Evolutionary conservation across 2,113 vertebrate species (phyloP), one percentile per base, ranked within the genome.

Genomic region (Carettochelys insculpta): DNA sequence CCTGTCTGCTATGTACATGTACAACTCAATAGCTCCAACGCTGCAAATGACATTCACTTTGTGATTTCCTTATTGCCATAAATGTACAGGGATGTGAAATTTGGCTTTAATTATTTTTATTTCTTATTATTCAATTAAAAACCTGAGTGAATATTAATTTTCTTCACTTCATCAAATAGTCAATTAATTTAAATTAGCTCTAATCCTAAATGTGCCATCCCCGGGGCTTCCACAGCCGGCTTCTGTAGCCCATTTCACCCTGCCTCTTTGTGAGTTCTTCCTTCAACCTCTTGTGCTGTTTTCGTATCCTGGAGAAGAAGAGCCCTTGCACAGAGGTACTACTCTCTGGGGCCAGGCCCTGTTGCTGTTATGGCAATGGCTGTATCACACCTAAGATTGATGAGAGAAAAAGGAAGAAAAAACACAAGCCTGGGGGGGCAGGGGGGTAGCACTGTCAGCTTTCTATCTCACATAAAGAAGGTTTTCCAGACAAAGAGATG

Each of bases 361-460:
- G n/a, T 68, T 34, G 34, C n/a, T 8, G 1, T 3, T 3, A 8
- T 88, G 77, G 53, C 9, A 13, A 71, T 58, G 73, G 38, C 11
- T 81, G 11, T 38, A 8, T 79, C 16, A 34, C 52, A 78, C 7
- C 8, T 17, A 17, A n/a, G 85, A 51, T 8, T 68, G 8, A 77
- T 31, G 47, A 45, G 88, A 12, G 43, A 71, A 8, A 48, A 58
- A 58, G 54, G 45, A 54, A 5, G 8, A 38, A 3, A 43, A 47
- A 20, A 20, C 0, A 0, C 54, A 56, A 41, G n/a, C n/a, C n/a
- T n/a, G n/a, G n/a, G n/a, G n/a, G 19, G 7, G 9, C 38, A 19
- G 10, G n/a, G 19, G 61, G 29, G 12, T 12, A 38, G n/a, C 61
- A 68, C 61, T 38, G 38, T 68, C 34, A 68, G 8, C 19, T 68